phyloP scores from a whole-genome alignment of 2,797 vertebrate genomes.

The Cheirogaleus major region DNA sequence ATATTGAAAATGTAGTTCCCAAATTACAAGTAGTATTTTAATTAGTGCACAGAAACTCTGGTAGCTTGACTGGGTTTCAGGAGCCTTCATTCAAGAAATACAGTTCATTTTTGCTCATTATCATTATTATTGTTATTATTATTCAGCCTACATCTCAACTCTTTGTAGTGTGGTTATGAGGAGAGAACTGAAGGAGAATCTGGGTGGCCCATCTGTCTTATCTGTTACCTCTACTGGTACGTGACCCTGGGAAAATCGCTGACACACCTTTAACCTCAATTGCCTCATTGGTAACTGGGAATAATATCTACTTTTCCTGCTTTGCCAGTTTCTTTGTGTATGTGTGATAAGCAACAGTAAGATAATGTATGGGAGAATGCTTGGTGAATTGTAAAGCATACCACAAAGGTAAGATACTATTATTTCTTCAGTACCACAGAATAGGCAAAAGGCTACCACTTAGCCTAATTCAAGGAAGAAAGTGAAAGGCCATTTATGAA shows the following conservation, averaged over 20 bases:
- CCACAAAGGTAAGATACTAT: not conserved
- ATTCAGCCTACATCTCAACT: not conserved
- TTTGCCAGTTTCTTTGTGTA: not conserved
- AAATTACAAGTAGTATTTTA: slow-evolving; percentile 9
- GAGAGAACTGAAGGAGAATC: not conserved
- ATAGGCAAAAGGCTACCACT: not conserved
- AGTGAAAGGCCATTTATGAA: not conserved
- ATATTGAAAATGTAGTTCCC: not conserved
- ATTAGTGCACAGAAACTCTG: not conserved
- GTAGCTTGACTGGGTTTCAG: not conserved
- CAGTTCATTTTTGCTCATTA: not conserved
- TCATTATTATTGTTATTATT: not conserved
- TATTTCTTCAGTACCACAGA: not conserved
- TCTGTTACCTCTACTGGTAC: not conserved
- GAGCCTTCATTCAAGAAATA: not conserved
- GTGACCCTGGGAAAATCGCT: not conserved
- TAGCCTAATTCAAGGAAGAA: not conserved
- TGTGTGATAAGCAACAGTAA: not conserved
- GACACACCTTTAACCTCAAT: not conserved
- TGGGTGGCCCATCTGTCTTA: not conserved
- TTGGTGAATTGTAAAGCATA: not conserved
- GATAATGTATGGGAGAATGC: not conserved
- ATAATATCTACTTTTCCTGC: not conserved
- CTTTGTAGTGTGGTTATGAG: not conserved
- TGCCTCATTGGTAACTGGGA: not conserved